Base-by-base conservation (phyloP, 2,888 invertebrate species). In the Amphipyra tragopoginis region DNA sequence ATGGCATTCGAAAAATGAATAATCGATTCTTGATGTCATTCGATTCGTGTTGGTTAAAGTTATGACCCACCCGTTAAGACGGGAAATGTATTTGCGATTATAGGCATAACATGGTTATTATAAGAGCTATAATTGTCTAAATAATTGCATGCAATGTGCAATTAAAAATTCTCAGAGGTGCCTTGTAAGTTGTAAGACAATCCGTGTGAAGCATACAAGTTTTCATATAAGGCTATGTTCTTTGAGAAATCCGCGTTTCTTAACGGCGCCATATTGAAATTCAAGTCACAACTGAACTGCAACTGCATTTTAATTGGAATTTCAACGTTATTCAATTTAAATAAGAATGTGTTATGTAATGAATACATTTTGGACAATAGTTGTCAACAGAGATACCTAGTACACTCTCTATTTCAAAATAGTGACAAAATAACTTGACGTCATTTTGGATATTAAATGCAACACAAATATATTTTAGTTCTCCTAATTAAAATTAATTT, bases 1-100 rank as follows among this genome's bases (percentile, higher is more conserved):
- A 65, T 66, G 15, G 43, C 42, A 59, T 59, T 66, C 62, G 50
- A 70, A 70, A 70, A 54, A 70, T 62, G 21, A 72, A 55, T 39
- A 56, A 64, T 59, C 26, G 55, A 54, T 62, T 50, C 38, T 21
- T 56, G n/a, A 65, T 44, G 39, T 60, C 60, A 21, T 52, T 21
- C 34, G n/a, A 40, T 42, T 42, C 21, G 21, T 52, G 15, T 45
- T 40, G 47, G 13, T 33, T 15, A 39, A 61, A 58, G 9, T 44
- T 48, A 61, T 60, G 47, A 43, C 48, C 55, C 47, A 56, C 58
- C 50, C 14, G 49, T 48, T 49, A 21, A 3, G 21, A 9, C 2
- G 34, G 5, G 0, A 26, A 57, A 3, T 38, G 8, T 10, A 14
- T 29, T 29, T 13, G 11, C 42, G 9, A 69, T 55, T 49, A 29